These are phyloP conservation scores for Carollia perspicillata DNA, from an alignment of 2,113 vertebrate genomes.

Conservation along the genomic window DNA sequence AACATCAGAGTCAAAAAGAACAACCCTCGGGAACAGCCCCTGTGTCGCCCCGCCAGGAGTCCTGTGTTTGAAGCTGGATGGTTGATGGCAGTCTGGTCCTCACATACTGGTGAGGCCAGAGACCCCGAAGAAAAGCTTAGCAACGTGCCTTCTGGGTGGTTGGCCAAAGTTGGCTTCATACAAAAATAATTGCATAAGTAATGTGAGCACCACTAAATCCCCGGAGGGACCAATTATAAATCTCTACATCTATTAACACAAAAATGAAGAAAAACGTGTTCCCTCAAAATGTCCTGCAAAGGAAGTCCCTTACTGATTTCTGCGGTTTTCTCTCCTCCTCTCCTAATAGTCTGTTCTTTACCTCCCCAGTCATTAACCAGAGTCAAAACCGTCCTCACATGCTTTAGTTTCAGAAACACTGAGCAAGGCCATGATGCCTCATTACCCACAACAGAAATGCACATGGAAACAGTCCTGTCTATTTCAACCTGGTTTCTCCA, in stretches of 20 bases:
- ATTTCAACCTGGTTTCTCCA: conserved; percentile 38
- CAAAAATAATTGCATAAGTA: conserved; percentile 47
- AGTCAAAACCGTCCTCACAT: not conserved
- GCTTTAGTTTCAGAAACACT: conserved; percentile 28
- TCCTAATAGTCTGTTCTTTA: not conserved
- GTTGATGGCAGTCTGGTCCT: not conserved
- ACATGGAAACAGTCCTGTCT: not conserved
- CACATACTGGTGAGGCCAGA: not conserved
- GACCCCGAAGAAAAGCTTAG: not conserved
- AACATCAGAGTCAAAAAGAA: not conserved
- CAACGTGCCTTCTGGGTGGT: not conserved
- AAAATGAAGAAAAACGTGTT: conserved; percentile 43
- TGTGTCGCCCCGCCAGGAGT: not conserved
- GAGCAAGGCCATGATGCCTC: not conserved
- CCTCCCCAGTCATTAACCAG: conserved; percentile 37
- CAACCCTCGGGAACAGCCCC: not conserved
- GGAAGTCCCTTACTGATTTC: conserved; percentile 35
- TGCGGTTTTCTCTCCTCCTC: not conserved
- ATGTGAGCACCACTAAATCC: not conserved
- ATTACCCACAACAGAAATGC: not conserved
- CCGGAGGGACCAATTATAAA: conserved; percentile 53
- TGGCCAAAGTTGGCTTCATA: conserved; percentile 28
- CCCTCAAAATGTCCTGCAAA: conserved; percentile 36
- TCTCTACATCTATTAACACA: conserved; percentile 8
- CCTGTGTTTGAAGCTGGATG: not conserved